These are phyloP conservation scores for Dynastes grantii DNA, from an alignment of 2,888 invertebrate genomes.

Conservation along the genomic window DNA sequence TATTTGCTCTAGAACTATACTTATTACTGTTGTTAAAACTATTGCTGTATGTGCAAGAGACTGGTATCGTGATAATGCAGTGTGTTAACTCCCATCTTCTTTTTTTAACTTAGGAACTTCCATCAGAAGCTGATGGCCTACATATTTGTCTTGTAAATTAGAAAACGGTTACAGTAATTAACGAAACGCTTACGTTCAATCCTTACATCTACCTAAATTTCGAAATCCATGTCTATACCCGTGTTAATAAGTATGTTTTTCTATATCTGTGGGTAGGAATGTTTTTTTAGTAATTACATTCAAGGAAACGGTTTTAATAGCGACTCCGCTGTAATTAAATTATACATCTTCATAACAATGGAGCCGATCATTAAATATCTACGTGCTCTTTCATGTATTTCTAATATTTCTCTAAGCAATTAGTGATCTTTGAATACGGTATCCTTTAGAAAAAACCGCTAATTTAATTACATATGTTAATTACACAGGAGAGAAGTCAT, in stretches of 20 bases:
- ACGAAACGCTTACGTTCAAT: conserved; percentile 32
- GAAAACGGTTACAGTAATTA: conserved; percentile 46
- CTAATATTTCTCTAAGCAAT: conserved; percentile 47
- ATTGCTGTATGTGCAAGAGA: too few relatives aligned
- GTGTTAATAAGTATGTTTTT: conserved; percentile 39
- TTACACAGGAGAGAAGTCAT: conserved; percentile 45
- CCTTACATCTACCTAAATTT: conserved; percentile 44
- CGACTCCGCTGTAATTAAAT: conserved; percentile 44
- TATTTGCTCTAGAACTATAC: too few relatives aligned
- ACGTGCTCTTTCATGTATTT: conserved; percentile 46
- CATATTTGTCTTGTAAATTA: conserved; percentile 42
- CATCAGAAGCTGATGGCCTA: conserved; percentile 17
- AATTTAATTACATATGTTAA: conserved; percentile 50
- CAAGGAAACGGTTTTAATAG: conserved; percentile 47
- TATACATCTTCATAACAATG: conserved; percentile 43
- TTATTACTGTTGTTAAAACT: too few relatives aligned
- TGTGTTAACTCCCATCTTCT: too few relatives aligned
- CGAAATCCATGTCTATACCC: conserved; percentile 35
- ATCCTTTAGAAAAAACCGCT: conserved; percentile 49
- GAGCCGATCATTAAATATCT: conserved; percentile 46
- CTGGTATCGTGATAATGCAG: too few relatives aligned
- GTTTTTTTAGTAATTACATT: conserved; percentile 48
- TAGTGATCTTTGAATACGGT: conserved; percentile 46
- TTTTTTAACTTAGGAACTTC: neutral
- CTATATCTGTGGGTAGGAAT: conserved; percentile 37